Conservation (phyloP, 1,140 invertebrate species). For the Drosophila fuyamai region DNA sequence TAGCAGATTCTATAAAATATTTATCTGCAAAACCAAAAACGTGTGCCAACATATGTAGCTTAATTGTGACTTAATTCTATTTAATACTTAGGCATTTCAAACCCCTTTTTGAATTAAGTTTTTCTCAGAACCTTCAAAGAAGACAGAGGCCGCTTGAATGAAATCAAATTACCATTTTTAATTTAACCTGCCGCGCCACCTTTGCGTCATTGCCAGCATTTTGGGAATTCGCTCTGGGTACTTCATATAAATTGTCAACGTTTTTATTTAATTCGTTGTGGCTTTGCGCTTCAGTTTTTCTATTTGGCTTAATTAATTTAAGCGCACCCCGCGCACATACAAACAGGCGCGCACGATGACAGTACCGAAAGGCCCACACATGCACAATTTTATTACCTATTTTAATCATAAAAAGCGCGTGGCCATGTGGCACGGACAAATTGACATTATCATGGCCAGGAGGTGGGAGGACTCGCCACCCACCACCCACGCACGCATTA, state of each 20-base stretch:
- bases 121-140: background rate
- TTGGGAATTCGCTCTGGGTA: conserved; percentile 6
- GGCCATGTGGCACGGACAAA: conserved; percentile 67
- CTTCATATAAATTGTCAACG: conserved; percentile 58
- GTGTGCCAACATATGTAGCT: background rate
- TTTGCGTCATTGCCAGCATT: conserved; percentile 3
- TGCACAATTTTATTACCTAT: conserved; percentile 58
- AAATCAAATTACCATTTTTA: conserved; percentile 55
- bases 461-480: background rate
- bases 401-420: conserved; percentile 77
- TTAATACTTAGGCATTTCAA: background rate
- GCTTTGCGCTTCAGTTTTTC: conserved; percentile 46
- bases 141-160: conserved; percentile 4
- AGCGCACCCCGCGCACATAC: conserved; percentile 26
- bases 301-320: conserved; percentile 77
- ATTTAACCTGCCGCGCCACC: conserved; percentile 5
- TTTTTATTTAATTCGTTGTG: conserved; percentile 77
- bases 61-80: background rate
- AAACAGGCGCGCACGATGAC: conserved; percentile 13
- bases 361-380: conserved; percentile 34
- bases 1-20: no score
- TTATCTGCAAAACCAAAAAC: background rate
- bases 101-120: background rate
- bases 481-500: conserved; percentile 18
- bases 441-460: conserved; percentile 54